phyloP scores from a whole-genome alignment of 2,797 vertebrate genomes.

The Gymnodraco acuticeps region DNA sequence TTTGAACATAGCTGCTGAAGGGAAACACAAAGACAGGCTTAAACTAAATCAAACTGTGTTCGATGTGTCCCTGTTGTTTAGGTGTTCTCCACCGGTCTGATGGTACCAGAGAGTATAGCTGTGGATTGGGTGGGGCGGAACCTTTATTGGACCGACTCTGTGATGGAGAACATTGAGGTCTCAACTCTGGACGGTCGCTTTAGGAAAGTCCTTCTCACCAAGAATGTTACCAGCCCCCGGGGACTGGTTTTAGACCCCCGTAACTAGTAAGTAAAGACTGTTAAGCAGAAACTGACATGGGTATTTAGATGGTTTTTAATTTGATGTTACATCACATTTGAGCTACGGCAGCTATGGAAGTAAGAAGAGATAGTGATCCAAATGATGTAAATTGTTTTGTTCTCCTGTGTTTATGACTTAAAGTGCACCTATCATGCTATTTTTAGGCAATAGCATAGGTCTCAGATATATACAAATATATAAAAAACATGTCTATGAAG shows the following conservation, averaged over 20 bases:
- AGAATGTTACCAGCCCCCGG: constrained; percentile 82
- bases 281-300: neutral
- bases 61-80: constrained; percentile 34
- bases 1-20: neutral
- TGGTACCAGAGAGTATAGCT: constrained; percentile 82
- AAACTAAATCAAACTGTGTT: neutral
- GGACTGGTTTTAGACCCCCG: constrained; percentile 84
- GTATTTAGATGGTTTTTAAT: neutral
- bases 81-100: constrained; percentile 81
- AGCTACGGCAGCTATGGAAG: no score
- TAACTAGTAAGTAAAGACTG: constrained; percentile 69
- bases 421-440: no score
- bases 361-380: no score
- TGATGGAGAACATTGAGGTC: constrained; percentile 84
- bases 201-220: constrained; percentile 79
- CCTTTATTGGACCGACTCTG: constrained; percentile 84
- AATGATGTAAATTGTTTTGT: no score
- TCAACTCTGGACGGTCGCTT: constrained; percentile 81
- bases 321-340: neutral
- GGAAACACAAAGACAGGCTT: neutral
- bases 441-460: no score
- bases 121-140: constrained; percentile 85
- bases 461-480: no score
- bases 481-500: no score
- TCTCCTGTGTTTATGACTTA: no score